Percentiles rank a stretch among this genome's conserved stretches.
Conservation (phyloP, 1,140 invertebrate genomes). For the Bombus consobrinus region DNA sequence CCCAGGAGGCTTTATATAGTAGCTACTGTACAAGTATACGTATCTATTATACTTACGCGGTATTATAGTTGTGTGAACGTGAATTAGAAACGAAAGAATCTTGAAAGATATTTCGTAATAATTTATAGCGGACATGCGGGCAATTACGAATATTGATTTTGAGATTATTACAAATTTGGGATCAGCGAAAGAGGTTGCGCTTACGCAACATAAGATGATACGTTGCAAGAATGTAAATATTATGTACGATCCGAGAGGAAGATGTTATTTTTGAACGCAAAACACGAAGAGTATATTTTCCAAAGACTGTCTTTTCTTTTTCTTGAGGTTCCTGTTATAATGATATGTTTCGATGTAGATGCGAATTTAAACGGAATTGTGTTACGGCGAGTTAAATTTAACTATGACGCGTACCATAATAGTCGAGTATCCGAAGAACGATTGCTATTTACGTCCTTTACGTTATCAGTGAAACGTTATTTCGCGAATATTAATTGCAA, state of each 20-base stretch:
- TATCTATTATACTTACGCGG: too few species aligned
- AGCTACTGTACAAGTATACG: too few species aligned
- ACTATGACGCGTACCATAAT: background rate
- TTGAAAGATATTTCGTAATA: background rate
- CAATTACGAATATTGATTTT: background rate
- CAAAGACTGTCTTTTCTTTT: background rate
- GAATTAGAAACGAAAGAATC: background rate
- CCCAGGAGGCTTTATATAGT: too few species aligned
- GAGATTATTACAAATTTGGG: background rate
- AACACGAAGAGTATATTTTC: background rate
- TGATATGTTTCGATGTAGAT: background rate
- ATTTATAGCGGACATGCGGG: background rate
- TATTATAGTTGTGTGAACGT: too few species aligned
- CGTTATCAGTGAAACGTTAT: background rate
- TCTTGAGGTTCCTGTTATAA: background rate
- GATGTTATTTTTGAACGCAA: background rate
- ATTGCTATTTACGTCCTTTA: background rate
- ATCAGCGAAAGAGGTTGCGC: background rate
- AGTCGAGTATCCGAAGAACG: background rate
- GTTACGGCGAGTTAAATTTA: conserved; percentile 1
- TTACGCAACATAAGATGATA: background rate
- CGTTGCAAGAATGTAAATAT: background rate
- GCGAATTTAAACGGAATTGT: background rate
- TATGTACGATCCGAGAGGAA: background rate
- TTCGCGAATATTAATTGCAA: background rate